A percentile compares a stretch with the other conserved stretches of the same genome.
Evolutionary conservation across 1,140 invertebrate species (phyloP).

Genomic region (Eumeta japonica): DNA sequence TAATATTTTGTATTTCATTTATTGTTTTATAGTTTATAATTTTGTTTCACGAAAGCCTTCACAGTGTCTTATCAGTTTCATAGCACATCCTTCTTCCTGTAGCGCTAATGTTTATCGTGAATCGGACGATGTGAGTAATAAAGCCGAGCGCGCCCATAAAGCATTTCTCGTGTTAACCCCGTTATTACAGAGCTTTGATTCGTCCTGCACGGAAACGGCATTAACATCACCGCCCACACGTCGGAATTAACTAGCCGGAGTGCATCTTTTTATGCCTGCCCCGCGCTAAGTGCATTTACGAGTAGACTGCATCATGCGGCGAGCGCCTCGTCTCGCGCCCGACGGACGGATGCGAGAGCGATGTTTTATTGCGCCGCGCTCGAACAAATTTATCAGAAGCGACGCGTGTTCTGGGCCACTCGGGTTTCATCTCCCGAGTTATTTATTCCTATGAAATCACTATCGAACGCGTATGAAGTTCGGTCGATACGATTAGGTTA

Average conservation of each 20-base stretch:
- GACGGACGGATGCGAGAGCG: slow-evolving; percentile 30
- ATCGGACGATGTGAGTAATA: too few relatives aligned
- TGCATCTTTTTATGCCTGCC: slow-evolving; percentile 42
- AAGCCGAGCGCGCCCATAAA: too few relatives aligned
- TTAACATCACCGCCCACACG: not conserved
- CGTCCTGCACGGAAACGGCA: too few relatives aligned
- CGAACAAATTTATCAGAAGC: slow-evolving; percentile 26
- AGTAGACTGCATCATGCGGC: slow-evolving; percentile 34
- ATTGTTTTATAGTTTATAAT: too few relatives aligned
- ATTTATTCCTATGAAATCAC: too few relatives aligned
- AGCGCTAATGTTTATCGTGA: too few relatives aligned
- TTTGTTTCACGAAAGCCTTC: too few relatives aligned
- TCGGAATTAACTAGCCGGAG: slow-evolving; percentile 32
- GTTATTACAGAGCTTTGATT: too few relatives aligned
- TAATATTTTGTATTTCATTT: too few relatives aligned
- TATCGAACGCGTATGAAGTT: not conserved
- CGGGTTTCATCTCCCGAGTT: slow-evolving; percentile 12
- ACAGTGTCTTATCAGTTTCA: too few relatives aligned
- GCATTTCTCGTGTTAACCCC: too few relatives aligned
- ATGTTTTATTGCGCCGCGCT: slow-evolving; percentile 34
- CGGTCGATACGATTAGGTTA: slow-evolving; percentile 11
- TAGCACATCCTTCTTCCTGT: too few relatives aligned
- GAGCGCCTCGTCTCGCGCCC: slow-evolving; percentile 16
- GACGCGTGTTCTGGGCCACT: slow-evolving; percentile 20
- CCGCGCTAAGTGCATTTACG: slow-evolving; percentile 48